Base-by-base conservation (phyloP, 1,140 invertebrate genomes). In the Eriocheir sinensis region DNA sequence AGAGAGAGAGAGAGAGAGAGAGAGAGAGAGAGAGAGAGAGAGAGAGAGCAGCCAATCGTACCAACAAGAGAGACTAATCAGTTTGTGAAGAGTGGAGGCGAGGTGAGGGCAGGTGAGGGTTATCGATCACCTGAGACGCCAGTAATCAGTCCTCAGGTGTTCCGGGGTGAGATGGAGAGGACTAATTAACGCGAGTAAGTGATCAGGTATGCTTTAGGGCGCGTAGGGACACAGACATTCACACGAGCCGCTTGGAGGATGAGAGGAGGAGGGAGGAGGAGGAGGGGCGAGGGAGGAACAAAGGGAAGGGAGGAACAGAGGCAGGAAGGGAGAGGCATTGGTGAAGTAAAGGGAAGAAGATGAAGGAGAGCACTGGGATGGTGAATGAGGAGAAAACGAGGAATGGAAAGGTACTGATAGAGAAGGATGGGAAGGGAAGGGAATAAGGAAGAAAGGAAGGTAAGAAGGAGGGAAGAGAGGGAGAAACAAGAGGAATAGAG, bases 61-160 rank as follows among this genome's bases (percentile, higher is more conserved):
- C 12, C 60, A 72, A 32, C 36, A n/a, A 17, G n/a, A n/a, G 36
- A 41, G 30, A 41, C 40, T 34, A 86, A 38, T 86, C 40, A 40
- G 21, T 40, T 86, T 41, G 36, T 40, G 15, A 86, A 27, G 83
- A 41, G 32, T 86, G 27, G 40, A 72, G 60, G 27, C n/a, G 60
- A 72, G 27, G 60, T n/a, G n/a, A 72, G n/a, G 27, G 27, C 60
- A 72, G 27, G 60, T n/a, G n/a, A 72, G n/a, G 27, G 27, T n/a
- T 72, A 72, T 72, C 60, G 60, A 72, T 72, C 60, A 72, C 60
- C 27, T 72, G 60, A 72, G 60, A 72, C 21, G 60, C 21, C 60
- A 72, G 60, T 72, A 72, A 72, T 72, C 27, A 72, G 27, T n/a
- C 60, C 60, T n/a, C 60, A 72, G 60, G 60, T 72, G 60, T 72